Percentiles rank a stretch among this genome's conserved stretches.
These are phyloP conservation scores for Cheilosia vulpina DNA, from an alignment of 2,888 invertebrate species.

Conservation along the genomic window DNA sequence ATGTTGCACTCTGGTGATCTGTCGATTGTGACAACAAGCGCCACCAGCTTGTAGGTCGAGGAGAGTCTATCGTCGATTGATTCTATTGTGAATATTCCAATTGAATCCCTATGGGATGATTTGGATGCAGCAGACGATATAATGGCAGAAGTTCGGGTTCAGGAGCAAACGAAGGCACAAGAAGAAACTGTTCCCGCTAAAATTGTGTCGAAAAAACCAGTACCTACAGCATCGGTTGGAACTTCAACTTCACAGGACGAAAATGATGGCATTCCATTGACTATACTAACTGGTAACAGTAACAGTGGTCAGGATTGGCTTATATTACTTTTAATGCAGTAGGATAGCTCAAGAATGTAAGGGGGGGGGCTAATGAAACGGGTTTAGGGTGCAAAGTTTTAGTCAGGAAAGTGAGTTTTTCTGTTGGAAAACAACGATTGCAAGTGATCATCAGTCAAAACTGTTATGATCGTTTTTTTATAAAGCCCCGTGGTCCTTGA, in stretches of 20 bases:
- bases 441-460: no score
- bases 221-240: slow-evolving; percentile 51
- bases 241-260: slow-evolving; percentile 63
- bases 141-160: not conserved
- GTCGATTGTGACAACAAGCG: slow-evolving; percentile 82
- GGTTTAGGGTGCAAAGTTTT: not conserved
- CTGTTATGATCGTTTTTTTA: no score
- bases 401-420: not conserved
- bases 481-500: no score
- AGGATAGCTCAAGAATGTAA: slow-evolving; percentile 23
- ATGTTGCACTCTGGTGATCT: slow-evolving; percentile 83
- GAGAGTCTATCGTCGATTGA: slow-evolving; percentile 80
- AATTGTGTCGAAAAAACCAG: slow-evolving; percentile 24
- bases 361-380: slow-evolving; percentile 9
- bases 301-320: slow-evolving; percentile 52
- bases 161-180: not conserved
- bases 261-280: slow-evolving; percentile 48
- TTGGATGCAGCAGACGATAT: slow-evolving; percentile 39
- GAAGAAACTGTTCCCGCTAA: slow-evolving; percentile 15
- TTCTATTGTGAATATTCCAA: slow-evolving; percentile 68
- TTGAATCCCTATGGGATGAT: slow-evolving; percentile 34
- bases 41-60: slow-evolving; percentile 83
- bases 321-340: slow-evolving; percentile 62
- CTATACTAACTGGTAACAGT: slow-evolving; percentile 54
- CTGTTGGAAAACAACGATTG: not conserved